A percentile compares a stretch with the other conserved stretches of the same genome.
These are phyloP conservation scores for Leucophenga montana DNA, from an alignment of 2,888 invertebrate genomes.

Conservation along the genomic window DNA sequence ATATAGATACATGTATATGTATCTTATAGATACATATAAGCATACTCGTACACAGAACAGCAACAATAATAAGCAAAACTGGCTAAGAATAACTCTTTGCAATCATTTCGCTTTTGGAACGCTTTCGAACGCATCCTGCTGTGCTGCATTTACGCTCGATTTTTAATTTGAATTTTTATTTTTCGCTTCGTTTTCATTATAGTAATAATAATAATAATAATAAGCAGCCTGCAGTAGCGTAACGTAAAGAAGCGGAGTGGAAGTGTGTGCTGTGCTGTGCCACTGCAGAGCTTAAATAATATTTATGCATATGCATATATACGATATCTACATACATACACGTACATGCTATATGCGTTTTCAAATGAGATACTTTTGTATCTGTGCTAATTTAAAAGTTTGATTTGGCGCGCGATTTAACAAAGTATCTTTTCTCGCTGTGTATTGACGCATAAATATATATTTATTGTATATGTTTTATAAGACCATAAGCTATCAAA, in stretches of 20 bases:
- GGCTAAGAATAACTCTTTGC: conserved; percentile 19
- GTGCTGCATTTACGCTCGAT: conserved; percentile 66
- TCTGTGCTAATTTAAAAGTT: neutral
- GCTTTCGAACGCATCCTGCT: conserved; percentile 54
- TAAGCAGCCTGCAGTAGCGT: too few relatives aligned
- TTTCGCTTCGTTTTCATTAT: conserved; percentile 56
- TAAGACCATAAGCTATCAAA: conserved; percentile 3
- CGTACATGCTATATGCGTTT: conserved; percentile 11
- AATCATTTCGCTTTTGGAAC: neutral
- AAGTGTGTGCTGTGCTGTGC: neutral
- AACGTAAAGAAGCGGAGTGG: too few relatives aligned
- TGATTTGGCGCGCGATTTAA: neutral
- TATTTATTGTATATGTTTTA: neutral
- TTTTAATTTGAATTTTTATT: conserved; percentile 63
- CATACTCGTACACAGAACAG: neutral
- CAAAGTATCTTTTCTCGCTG: neutral
- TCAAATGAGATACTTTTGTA: conserved; percentile 12
- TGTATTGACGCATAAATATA: neutral
- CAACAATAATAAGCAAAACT: conserved; percentile 17
- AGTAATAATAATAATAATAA: too few relatives aligned
- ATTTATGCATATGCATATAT: conserved; percentile 61
- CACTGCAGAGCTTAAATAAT: conserved; percentile 55
- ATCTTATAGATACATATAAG: conserved; percentile 29
- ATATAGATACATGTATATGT: conserved; percentile 35
- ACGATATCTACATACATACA: conserved; percentile 58